A percentile compares a stretch with the other conserved stretches of the same genome.
Evolutionary conservation across 2,888 invertebrate species (phyloP).

Genomic region (Rotaria sp.): DNA sequence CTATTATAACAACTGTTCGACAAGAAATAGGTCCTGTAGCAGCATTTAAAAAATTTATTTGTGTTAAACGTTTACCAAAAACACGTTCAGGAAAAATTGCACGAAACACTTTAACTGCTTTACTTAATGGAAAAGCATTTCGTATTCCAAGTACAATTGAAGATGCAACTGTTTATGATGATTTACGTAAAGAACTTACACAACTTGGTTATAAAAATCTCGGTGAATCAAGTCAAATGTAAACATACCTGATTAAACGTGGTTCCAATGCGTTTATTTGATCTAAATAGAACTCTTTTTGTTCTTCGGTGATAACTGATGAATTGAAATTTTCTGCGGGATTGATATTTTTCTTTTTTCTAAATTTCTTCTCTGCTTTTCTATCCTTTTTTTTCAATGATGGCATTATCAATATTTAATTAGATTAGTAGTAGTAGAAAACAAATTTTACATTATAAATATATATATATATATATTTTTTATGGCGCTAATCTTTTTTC

Average conservation of each 20-base stretch:
- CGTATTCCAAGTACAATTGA: constrained; percentile 77
- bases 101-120: constrained; percentile 73
- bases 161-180: constrained; percentile 72
- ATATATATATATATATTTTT: no score
- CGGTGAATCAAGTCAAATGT: constrained; percentile 6
- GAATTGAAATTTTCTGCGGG: no score
- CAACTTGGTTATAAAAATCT: constrained; percentile 30
- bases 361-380: neutral
- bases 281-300: constrained; percentile 18
- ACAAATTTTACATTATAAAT: neutral
- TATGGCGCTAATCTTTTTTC: neutral
- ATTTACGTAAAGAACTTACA: constrained; percentile 66
- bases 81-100: constrained; percentile 78
- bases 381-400: neutral
- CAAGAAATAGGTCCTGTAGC: constrained; percentile 77
- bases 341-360: neutral
- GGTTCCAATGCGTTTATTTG: neutral
- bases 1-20: constrained; percentile 62
- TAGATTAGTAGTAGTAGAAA: neutral
- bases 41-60: constrained; percentile 71
- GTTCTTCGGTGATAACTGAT: neutral
- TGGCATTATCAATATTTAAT: neutral
- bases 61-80: constrained; percentile 73
- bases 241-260: neutral
- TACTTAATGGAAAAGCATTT: constrained; percentile 72